phyloP scores from a whole-genome alignment of 2,888 invertebrate genomes.

The Alloplasta piceator region DNA sequence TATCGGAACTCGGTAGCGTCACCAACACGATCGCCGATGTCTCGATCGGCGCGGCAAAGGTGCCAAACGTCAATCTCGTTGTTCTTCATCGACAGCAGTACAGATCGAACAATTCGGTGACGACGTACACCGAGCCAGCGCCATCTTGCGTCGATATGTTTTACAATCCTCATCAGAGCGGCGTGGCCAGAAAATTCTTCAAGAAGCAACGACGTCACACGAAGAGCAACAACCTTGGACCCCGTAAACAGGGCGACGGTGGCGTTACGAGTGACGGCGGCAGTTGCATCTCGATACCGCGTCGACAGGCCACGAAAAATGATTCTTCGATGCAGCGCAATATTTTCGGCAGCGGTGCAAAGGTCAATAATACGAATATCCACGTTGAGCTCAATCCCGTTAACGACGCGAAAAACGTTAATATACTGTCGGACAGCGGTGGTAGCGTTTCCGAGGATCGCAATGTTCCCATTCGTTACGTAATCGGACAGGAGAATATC shows the following conservation, averaged over 20 bases:
- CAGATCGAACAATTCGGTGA: constrained; percentile 88
- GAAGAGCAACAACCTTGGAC: constrained; percentile 88
- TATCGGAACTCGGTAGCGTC: constrained; percentile 86
- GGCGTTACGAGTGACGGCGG: constrained; percentile 86
- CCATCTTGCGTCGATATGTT: constrained; percentile 90
- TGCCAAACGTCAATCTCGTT: constrained; percentile 88
- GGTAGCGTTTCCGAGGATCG: constrained; percentile 82
- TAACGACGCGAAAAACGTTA: constrained; percentile 87
- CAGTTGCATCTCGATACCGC: constrained; percentile 83
- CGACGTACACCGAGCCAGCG: constrained; percentile 86
- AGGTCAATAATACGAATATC: constrained; percentile 92
- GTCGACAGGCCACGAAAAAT: constrained; percentile 85
- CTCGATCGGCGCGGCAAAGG: constrained; percentile 69
- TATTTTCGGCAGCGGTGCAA: constrained; percentile 89
- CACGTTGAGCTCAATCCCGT: constrained; percentile 88
- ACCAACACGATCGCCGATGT: constrained; percentile 73
- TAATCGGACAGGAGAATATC: constrained; percentile 82
- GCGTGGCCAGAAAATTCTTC: constrained; percentile 96
- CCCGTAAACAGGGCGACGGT: constrained; percentile 86
- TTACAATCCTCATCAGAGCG: constrained; percentile 97
- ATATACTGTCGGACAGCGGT: constrained; percentile 87
- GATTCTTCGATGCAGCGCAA: constrained; percentile 81
- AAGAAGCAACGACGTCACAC: constrained; percentile 91
- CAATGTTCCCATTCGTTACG: constrained; percentile 79
- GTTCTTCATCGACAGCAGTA: constrained; percentile 90